Base-by-base conservation (phyloP, 2,888 invertebrate species). In the Amphipoea oculea region DNA sequence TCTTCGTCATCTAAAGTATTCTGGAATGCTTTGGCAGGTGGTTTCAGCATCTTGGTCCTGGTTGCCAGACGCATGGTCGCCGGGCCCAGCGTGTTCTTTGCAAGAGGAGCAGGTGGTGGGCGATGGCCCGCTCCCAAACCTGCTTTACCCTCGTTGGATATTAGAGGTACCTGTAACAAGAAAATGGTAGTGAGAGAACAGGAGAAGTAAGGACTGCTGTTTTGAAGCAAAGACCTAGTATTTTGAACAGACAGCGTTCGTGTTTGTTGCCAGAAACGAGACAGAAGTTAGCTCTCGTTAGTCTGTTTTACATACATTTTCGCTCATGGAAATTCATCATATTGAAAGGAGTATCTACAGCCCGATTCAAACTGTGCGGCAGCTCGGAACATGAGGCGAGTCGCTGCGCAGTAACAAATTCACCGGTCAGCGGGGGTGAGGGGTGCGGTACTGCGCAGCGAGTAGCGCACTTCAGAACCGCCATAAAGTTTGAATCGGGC, bases 131-230 rank as follows among this genome's bases (percentile, higher is more conserved):
- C 96, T 4, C 98, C 98, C 11, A 98, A 94, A 0, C 98, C 98
- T 0, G 97, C 95, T 88, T 97, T 98, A 62, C 97, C 97, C 77
- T 97, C 97, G 92, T 98, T 98, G 81, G 97, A 97, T 66, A 97
- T 92, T 23, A 98, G 92, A 42, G 97, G 97, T 82, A 98, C 97
- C 98, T 98, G 95, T 12, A 95, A 93, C 92, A 93, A 93, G 81
- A 1, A 45, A 51, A 62, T n/a, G 0, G 29, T 29, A n/a, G 1
- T 60, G 29, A 73, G 23, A 48, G 9, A 14, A 66, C 65, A 40
- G 36, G 14, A 48, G n/a, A 68, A 29, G 17, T 29, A 20, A 60
- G 60, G 60, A n/a, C 23, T n/a, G 60, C 60, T n/a, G n/a, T 29
- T 29, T 29, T 36, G 36, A 65, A 40, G 23, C 23, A 12, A 23